These are phyloP conservation scores for Dermochelys coriacea DNA, from an alignment of 2,797 vertebrate species.

Conservation along the genomic window DNA sequence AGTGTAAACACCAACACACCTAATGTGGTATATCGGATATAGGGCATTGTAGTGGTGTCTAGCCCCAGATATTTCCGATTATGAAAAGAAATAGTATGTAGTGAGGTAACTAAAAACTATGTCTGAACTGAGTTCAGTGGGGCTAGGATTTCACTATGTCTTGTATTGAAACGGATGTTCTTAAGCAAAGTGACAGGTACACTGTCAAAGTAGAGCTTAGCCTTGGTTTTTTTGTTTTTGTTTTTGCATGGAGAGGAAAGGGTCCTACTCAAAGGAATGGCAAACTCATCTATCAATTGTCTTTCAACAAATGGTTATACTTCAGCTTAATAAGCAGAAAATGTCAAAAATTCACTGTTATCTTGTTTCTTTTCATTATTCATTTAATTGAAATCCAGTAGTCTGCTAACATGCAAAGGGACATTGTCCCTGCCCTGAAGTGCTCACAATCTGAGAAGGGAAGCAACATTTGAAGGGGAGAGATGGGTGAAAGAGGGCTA, in stretches of 20 bases:
- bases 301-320: constrained; percentile 38
- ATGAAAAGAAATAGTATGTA: background rate
- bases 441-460: constrained; percentile 45
- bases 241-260: background rate
- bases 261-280: background rate
- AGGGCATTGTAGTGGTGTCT: background rate
- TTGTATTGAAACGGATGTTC: background rate
- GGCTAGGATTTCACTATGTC: background rate
- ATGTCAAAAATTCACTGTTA: background rate
- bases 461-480: constrained; percentile 42
- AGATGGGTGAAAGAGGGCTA: constrained; percentile 47
- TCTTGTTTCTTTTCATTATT: background rate
- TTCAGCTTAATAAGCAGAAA: background rate
- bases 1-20: background rate
- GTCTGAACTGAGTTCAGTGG: background rate
- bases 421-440: background rate
- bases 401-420: background rate
- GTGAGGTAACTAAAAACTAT: background rate
- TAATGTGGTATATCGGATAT: background rate
- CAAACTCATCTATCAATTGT: background rate
- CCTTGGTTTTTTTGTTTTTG: background rate
- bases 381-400: background rate
- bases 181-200: background rate
- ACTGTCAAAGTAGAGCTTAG: background rate
- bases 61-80: background rate